Conservation (phyloP, 2,113 vertebrate genomes). For the Sinocyclocheilus anshuiensis region DNA sequence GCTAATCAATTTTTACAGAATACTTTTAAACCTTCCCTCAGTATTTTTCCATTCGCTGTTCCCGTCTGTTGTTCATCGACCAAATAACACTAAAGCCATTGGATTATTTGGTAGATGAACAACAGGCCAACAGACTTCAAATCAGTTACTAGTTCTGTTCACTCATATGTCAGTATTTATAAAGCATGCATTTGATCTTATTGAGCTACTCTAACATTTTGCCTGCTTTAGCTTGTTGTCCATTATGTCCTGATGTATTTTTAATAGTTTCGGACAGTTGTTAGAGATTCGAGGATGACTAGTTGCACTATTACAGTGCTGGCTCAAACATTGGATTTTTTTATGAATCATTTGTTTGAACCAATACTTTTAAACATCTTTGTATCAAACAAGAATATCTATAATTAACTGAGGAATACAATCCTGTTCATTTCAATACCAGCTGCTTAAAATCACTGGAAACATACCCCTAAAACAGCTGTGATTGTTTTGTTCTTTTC, state of each 20-base stretch:
- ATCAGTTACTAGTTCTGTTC: neutral
- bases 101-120: neutral
- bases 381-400: neutral
- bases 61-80: constrained; percentile 1
- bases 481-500: neutral
- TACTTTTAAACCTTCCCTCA: neutral
- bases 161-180: neutral
- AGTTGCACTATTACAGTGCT: neutral
- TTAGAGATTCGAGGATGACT: neutral
- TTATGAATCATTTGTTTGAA: neutral
- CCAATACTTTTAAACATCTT: neutral
- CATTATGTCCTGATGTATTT: too few species aligned
- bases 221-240: too few species aligned
- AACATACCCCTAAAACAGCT: too few species aligned
- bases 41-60: neutral
- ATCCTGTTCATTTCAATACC: neutral
- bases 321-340: neutral
- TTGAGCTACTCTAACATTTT: neutral
- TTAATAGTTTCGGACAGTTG: too few species aligned
- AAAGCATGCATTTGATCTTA: too few species aligned
- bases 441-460: neutral
- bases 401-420: neutral
- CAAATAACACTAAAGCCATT: neutral
- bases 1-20: neutral
- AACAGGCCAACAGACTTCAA: neutral